Conservation (phyloP, 2,797 vertebrate species). For the Phataginus tricuspis region DNA sequence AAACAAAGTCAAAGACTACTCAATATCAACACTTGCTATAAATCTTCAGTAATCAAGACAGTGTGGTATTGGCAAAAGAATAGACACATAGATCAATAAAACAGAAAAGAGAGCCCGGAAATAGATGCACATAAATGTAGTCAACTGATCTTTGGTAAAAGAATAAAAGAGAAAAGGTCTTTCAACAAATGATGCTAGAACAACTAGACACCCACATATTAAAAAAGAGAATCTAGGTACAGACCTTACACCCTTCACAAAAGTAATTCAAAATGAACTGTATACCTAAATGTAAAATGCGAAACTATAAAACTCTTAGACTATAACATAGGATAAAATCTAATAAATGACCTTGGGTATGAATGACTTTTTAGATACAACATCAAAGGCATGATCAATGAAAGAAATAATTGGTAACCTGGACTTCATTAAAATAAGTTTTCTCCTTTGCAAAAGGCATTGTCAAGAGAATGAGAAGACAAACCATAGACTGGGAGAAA, state of each 20-base stretch:
- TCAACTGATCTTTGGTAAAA: not conserved
- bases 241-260: not conserved
- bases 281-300: not conserved
- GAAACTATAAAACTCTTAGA: not conserved
- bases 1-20: not conserved
- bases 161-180: not conserved
- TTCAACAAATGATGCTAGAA: not conserved
- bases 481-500: not conserved
- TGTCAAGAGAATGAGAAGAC: not conserved
- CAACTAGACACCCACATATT: not conserved
- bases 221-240: not conserved
- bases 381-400: not conserved
- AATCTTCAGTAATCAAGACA: not conserved
- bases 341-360: not conserved
- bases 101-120: not conserved
- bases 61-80: not conserved
- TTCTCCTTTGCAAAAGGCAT: not conserved
- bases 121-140: not conserved
- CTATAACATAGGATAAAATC: not conserved
- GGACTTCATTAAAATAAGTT: slow-evolving; percentile 3
- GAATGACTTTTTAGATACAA: not conserved
- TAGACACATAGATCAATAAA: not conserved
- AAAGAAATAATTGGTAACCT: not conserved
- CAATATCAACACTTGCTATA: not conserved
- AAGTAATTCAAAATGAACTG: not conserved